Base-by-base conservation (phyloP, 2,888 invertebrate genomes). In the Xanthia icteritia region DNA sequence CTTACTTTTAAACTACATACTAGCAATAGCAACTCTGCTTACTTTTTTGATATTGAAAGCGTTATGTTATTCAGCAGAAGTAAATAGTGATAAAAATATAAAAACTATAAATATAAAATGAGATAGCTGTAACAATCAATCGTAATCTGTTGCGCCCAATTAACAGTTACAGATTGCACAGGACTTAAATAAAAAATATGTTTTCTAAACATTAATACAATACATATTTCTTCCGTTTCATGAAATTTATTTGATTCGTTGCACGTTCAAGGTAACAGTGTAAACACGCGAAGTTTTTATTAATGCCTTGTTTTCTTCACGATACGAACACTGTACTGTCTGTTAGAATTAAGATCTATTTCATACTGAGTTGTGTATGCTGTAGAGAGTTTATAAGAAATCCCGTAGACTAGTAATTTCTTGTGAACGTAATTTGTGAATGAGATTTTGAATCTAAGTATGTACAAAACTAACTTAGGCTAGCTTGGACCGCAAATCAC, bases 241-340 rank as follows among this genome's bases (percentile, higher is more conserved):
- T 65, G 27, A 69, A 82, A 64, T 42, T 23, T 36, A 64, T 76
- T 77, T 42, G 65, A 70, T 82, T 48, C 36, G 45, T 5, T 58
- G 36, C 70, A 77, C 58, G 58, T 76, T 48, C 77, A 70, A 77
- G 80, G 77, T 54, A 78, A 63, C 63, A 71, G 54, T 15, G 27
- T 27, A 17, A 11, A 48, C 82, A 82, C 83, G 80, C 82, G 39
- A 80, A 82, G 13, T 51, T 79, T 65, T 56, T 48, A 76, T 66
- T 81, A 56, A 67, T 56, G 39, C 42, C 36, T 67, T 51, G 48
- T 76, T 79, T 68, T 76, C 58, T 77, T 64, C 17, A 64, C 27
- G 39, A 51, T 48, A 36, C 31, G 17, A 51, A 17, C 31, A 51
- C 23, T 15, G 5, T 23, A 17, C 17, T 64, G n/a, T 63, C n/a